A percentile compares a stretch with the other conserved stretches of the same genome.
Evolutionary conservation across 1,140 invertebrate genomes (phyloP).

Genomic region (Ephestia elutella): DNA sequence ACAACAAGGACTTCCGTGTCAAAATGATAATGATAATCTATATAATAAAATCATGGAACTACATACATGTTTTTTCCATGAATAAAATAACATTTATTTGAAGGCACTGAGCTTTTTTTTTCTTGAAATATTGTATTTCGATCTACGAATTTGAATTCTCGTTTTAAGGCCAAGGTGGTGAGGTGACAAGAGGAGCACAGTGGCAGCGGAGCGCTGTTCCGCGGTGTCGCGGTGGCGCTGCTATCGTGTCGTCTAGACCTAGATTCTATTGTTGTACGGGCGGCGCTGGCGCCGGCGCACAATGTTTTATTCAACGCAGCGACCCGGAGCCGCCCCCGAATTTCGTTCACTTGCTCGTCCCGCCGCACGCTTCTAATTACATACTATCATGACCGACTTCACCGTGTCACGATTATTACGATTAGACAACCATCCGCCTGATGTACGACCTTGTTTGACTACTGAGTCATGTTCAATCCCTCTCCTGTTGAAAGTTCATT

Average conservation of each 20-base stretch:
- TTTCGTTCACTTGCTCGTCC: constrained; percentile 12
- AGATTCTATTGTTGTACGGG: constrained; percentile 8
- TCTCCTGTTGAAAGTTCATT: not conserved
- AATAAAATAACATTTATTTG: too few relatives aligned
- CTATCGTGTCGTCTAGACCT: constrained; percentile 10
- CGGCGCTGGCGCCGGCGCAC: constrained; percentile 36
- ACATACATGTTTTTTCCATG: too few relatives aligned
- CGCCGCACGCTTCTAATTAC: constrained; percentile 50
- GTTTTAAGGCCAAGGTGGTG: not conserved
- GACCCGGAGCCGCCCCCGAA: constrained; percentile 47
- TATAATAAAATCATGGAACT: too few relatives aligned
- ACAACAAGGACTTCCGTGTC: too few relatives aligned
- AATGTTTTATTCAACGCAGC: constrained; percentile 61
- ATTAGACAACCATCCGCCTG: constrained; percentile 23
- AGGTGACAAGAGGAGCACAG: not conserved
- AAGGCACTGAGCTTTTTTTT: too few relatives aligned
- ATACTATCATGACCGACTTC: constrained; percentile 51
- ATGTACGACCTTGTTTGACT: not conserved
- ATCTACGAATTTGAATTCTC: too few relatives aligned
- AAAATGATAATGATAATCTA: too few relatives aligned
- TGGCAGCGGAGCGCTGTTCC: not conserved
- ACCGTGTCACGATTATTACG: constrained; percentile 46
- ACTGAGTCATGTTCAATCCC: not conserved
- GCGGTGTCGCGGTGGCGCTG: constrained; percentile 19
- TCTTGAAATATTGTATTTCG: too few relatives aligned